Conservation (phyloP, 1,140 invertebrate species). For the Rhopalosiphum padi region DNA sequence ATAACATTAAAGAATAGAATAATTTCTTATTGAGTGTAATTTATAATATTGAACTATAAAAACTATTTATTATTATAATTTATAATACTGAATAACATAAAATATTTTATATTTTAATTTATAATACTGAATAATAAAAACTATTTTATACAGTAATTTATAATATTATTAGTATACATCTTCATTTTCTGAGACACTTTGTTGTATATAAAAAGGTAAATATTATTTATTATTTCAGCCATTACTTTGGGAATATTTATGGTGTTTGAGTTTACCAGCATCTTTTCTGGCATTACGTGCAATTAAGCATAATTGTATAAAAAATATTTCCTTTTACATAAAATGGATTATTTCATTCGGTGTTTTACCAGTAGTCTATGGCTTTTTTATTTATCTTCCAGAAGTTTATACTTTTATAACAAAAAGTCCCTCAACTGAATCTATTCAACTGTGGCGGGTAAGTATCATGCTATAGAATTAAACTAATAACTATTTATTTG, state of each 20-base stretch:
- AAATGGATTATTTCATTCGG: slow-evolving; percentile 81
- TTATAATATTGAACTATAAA: background rate
- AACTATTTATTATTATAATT: background rate
- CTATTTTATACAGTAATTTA: background rate
- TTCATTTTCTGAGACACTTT: background rate
- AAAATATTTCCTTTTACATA: slow-evolving; percentile 82
- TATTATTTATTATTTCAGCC: slow-evolving; percentile 69
- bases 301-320: slow-evolving; percentile 81
- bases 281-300: slow-evolving; percentile 87
- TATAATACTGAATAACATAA: too few relatives aligned
- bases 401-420: slow-evolving; percentile 84
- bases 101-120: too few relatives aligned
- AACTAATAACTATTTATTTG: background rate
- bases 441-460: slow-evolving; percentile 83
- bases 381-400: slow-evolving; percentile 79
- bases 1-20: slow-evolving; percentile 59
- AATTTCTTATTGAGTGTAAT: background rate
- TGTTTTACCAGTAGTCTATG: slow-evolving; percentile 82
- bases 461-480: slow-evolving; percentile 58
- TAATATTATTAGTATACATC: background rate
- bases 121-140: background rate
- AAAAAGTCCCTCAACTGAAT: slow-evolving; percentile 69
- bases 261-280: slow-evolving; percentile 85
- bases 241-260: slow-evolving; percentile 92
- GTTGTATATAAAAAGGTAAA: background rate